Percentiles rank a stretch among this genome's conserved stretches.
Evolutionary conservation across 2,888 invertebrate genomes (phyloP).

Genomic region (Caenorhabditis macrosperma): DNA sequence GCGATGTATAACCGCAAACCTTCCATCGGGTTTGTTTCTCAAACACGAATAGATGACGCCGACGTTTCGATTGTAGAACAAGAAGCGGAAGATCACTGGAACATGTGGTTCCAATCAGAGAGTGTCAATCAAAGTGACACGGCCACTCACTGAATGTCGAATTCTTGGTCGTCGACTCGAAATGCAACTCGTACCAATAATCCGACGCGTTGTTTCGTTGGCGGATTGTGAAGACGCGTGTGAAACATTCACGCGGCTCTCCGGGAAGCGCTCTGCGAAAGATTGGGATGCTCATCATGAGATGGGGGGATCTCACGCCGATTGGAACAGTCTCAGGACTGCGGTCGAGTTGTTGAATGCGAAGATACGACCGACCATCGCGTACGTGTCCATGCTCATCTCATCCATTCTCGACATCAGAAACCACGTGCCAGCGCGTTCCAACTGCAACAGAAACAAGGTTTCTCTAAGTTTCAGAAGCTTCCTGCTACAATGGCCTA

Average conservation of each 20-base stretch:
- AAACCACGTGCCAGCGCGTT: slow-evolving; percentile 70
- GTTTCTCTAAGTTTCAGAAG: too few relatives aligned
- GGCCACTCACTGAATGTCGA: slow-evolving; percentile 64
- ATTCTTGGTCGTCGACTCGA: slow-evolving; percentile 65
- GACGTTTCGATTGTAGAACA: slow-evolving; percentile 73
- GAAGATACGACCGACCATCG: slow-evolving; percentile 66
- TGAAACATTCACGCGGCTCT: slow-evolving; percentile 66
- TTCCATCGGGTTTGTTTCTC: slow-evolving; percentile 63
- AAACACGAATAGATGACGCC: slow-evolving; percentile 71
- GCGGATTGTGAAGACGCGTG: slow-evolving; percentile 65
- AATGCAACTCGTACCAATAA: slow-evolving; percentile 67
- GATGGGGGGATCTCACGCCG: slow-evolving; percentile 63
- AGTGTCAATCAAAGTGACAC: slow-evolving; percentile 42
- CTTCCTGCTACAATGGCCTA: too few relatives aligned
- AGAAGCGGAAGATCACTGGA: slow-evolving; percentile 71
- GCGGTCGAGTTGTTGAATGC: slow-evolving; percentile 63
- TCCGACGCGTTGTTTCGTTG: slow-evolving; percentile 55
- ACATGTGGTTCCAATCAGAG: slow-evolving; percentile 25
- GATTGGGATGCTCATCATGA: background rate
- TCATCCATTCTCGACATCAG: slow-evolving; percentile 70
- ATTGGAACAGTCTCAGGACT: slow-evolving; percentile 65
- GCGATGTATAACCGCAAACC: slow-evolving; percentile 12
- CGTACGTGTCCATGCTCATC: slow-evolving; percentile 71
- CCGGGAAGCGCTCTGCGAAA: slow-evolving; percentile 66
- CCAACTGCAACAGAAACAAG: slow-evolving; percentile 65